Evolutionary conservation across 1,140 invertebrate species (phyloP).

Genomic region (Drosophila eugracilis): DNA sequence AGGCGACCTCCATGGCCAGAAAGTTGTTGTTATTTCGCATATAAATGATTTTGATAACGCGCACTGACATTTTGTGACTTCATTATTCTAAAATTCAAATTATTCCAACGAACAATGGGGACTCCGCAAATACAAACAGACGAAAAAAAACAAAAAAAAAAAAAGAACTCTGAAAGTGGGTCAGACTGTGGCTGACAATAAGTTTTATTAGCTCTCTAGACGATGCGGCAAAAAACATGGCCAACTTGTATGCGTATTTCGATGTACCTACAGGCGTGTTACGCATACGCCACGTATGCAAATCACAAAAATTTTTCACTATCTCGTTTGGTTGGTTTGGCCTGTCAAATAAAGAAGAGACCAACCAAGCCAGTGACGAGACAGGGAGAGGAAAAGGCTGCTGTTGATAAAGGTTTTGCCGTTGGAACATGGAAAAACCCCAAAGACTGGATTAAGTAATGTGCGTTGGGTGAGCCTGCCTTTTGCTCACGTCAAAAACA

Average conservation of each 20-base stretch:
- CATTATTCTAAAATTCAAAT: slow-evolving; percentile 69
- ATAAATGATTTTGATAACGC: slow-evolving; percentile 63
- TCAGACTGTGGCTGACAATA: slow-evolving; percentile 53
- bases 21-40: slow-evolving; percentile 54
- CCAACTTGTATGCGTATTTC: not conserved
- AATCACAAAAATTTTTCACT: slow-evolving; percentile 41
- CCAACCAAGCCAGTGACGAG: slow-evolving; percentile 40
- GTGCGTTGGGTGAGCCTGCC: too few species aligned
- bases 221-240: slow-evolving; percentile 4
- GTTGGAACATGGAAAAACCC: not conserved
- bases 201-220: slow-evolving; percentile 41
- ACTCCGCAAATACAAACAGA: slow-evolving; percentile 11
- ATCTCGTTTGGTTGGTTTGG: slow-evolving; percentile 13
- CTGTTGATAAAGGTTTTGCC: slow-evolving; percentile 55
- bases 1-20: slow-evolving; percentile 32
- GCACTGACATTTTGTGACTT: slow-evolving; percentile 62
- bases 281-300: slow-evolving; percentile 53
- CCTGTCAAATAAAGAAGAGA: slow-evolving; percentile 53
- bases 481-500: slow-evolving; percentile 39
- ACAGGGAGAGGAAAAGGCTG: slow-evolving; percentile 15
- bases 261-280: slow-evolving; percentile 6
- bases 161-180: slow-evolving; percentile 30
- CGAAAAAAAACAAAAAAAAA: too few species aligned
- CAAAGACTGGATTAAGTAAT: slow-evolving; percentile 51
- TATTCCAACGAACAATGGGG: slow-evolving; percentile 48